Evolutionary conservation across 2,113 vertebrate species (phyloP), one percentile per base, ranked within the genome.

Genomic region (Mungos mungo): DNA sequence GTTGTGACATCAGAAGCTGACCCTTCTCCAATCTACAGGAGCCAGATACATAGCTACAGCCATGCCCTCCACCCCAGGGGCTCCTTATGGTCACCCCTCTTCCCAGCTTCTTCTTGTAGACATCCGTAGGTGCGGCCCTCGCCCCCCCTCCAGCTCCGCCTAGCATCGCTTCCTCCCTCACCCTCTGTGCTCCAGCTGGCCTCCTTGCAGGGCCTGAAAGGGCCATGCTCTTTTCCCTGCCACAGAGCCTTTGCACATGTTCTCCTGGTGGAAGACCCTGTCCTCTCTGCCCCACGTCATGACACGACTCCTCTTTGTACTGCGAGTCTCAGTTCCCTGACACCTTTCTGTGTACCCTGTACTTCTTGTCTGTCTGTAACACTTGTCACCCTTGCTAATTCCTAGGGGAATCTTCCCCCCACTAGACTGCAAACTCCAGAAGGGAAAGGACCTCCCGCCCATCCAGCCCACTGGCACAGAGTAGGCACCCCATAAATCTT

Each of bases 21-120:
- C 18, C 52, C 15, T 38, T 41, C 54, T 65, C 31, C 15, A 0
- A 77, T 25, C 60, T 12, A 0, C 33, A 5, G 27, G 60, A 72
- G 21, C n/a, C 14, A 13, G 33, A 3, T 35, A 16, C 19, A 0
- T 0, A 13, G 7, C 50, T 18, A 1, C 0, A 47, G 38, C 5
- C 13, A 27, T 0, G 0, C 47, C 47, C 60, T 81, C 91, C 35
- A 57, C 29, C 66, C 41, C 2, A 0, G 11, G 23, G 3, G 18
- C 54, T 18, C 50, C 35, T 45, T 4, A 5, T 2, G 0, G 12
- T 0, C 14, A 66, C 18, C 12, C 80, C 9, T 54, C 29, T 18
- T 21, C 3, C 29, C 12, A 7, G 35, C 35, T 38, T 52, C 31
- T 35, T 27, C 16, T 2, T 21, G 11, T 4, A 29, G 65, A 41